Conservation (phyloP, 2,797 vertebrate species). For the Danionella dracula region DNA sequence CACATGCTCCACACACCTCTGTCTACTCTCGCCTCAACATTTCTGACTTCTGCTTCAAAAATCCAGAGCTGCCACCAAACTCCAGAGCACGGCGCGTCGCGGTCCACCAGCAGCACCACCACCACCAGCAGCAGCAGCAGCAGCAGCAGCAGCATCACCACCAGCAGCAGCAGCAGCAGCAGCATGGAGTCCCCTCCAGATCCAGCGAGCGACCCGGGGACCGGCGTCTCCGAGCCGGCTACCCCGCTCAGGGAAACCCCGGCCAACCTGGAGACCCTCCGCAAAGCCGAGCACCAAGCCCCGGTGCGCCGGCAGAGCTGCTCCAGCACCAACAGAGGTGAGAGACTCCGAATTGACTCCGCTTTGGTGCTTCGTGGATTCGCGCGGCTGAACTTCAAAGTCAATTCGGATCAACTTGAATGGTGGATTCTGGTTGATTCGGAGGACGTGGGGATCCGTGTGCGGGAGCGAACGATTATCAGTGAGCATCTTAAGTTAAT, state of each 20-base stretch:
- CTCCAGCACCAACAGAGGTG: slow-evolving; percentile 86
- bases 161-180: too few species aligned
- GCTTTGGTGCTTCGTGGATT: slow-evolving; percentile 34
- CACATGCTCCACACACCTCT: slow-evolving; percentile 76
- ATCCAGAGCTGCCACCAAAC: slow-evolving; percentile 82
- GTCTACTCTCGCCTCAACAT: slow-evolving; percentile 81
- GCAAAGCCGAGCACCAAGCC: slow-evolving; percentile 87
- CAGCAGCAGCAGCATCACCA: too few species aligned
- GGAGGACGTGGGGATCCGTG: too few species aligned
- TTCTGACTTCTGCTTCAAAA: slow-evolving; percentile 89
- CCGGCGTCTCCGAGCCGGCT: slow-evolving; percentile 88
- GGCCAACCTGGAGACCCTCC: slow-evolving; percentile 87
- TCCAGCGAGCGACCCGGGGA: slow-evolving; percentile 90
- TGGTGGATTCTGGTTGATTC: too few species aligned
- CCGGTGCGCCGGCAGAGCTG: slow-evolving; percentile 88
- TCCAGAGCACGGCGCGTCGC: slow-evolving; percentile 80
- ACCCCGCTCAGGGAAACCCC: slow-evolving; percentile 87
- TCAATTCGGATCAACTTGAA: too few species aligned
- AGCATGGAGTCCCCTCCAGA: slow-evolving; percentile 97
- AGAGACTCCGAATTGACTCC: slow-evolving; percentile 45
- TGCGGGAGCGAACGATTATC: slow-evolving; percentile 57
- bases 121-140: slow-evolving; percentile 52
- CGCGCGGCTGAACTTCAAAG: slow-evolving; percentile 76
- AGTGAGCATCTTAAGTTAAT: too few species aligned
- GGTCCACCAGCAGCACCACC: slow-evolving; percentile 63